Evolutionary conservation across 1,140 invertebrate genomes (phyloP).

Genomic region (Papilio aristodemus): DNA sequence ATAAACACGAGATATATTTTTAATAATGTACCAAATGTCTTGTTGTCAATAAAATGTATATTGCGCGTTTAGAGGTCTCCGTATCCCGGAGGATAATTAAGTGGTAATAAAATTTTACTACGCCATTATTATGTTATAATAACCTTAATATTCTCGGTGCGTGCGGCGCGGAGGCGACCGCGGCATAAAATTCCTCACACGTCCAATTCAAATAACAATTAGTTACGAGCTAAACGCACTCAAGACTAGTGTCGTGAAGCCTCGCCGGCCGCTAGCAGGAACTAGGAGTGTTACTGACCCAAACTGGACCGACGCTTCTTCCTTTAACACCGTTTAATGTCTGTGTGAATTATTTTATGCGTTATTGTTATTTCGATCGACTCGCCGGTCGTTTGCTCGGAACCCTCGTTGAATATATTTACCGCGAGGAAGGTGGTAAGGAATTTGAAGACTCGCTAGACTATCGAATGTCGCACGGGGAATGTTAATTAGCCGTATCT

Average conservation of each 20-base stretch:
- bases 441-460: conserved; percentile 29
- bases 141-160: conserved; percentile 50
- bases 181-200: conserved; percentile 45
- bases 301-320: conserved; percentile 6
- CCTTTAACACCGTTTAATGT: conserved; percentile 8
- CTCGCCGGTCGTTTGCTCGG: conserved; percentile 4
- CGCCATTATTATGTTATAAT: conserved; percentile 47
- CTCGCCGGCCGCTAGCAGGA: conserved; percentile 39
- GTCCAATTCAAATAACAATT: conserved; percentile 70
- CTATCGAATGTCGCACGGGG: conserved; percentile 3
- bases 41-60: conserved; percentile 29
- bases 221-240: conserved; percentile 45
- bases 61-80: conserved; percentile 6
- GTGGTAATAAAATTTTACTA: conserved; percentile 37
- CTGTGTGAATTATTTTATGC: conserved; percentile 9
- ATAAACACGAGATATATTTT: background rate
- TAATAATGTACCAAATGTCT: conserved; percentile 24
- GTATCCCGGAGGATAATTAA: conserved; percentile 15
- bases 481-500: conserved; percentile 25
- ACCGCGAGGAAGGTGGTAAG: conserved; percentile 13
- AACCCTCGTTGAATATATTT: conserved; percentile 19
- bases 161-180: conserved; percentile 41
- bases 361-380: background rate
- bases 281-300: conserved; percentile 35
- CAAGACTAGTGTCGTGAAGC: conserved; percentile 38